Percentiles rank a stretch among this genome's conserved stretches.
phyloP scores from a whole-genome alignment of 2,888 invertebrate species.

The Leptinotarsa haldemani region DNA sequence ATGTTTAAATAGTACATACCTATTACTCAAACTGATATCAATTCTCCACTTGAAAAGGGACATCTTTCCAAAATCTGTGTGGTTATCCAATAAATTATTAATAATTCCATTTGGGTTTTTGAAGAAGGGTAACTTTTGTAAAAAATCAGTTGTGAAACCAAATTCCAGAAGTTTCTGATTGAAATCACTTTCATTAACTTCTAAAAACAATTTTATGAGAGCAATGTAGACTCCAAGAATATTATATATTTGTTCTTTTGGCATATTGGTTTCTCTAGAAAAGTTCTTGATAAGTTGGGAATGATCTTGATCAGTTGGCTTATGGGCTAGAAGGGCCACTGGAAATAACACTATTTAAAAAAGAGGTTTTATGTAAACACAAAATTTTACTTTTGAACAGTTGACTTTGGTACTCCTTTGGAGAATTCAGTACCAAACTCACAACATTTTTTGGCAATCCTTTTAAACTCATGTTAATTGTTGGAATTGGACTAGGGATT shows the following conservation, averaged over 20 bases:
- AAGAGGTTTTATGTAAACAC: constrained; percentile 31
- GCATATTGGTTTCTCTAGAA: constrained; percentile 48
- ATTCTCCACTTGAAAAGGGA: constrained; percentile 57
- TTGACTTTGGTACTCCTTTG: constrained; percentile 48
- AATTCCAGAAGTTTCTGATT: constrained; percentile 49
- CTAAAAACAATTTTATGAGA: constrained; percentile 51
- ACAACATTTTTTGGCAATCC: constrained; percentile 46
- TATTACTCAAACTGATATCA: constrained; percentile 60
- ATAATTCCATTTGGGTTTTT: constrained; percentile 51
- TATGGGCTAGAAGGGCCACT: constrained; percentile 53
- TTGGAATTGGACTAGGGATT: neutral
- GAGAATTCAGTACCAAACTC: constrained; percentile 44
- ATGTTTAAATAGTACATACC: constrained; percentile 47
- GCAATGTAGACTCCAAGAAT: constrained; percentile 52
- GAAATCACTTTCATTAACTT: constrained; percentile 55
- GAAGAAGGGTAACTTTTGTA: constrained; percentile 55
- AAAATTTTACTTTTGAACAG: constrained; percentile 50
- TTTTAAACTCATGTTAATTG: constrained; percentile 46
- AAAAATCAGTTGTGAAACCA: constrained; percentile 57
- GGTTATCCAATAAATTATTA: constrained; percentile 47
- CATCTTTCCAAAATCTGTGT: constrained; percentile 47
- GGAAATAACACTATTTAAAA: constrained; percentile 41
- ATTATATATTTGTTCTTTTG: constrained; percentile 50
- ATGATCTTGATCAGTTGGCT: constrained; percentile 49
- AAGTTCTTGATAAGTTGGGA: constrained; percentile 51